Base-by-base conservation (phyloP, 2,113 vertebrate species). In the Recurvirostra avosetta region DNA sequence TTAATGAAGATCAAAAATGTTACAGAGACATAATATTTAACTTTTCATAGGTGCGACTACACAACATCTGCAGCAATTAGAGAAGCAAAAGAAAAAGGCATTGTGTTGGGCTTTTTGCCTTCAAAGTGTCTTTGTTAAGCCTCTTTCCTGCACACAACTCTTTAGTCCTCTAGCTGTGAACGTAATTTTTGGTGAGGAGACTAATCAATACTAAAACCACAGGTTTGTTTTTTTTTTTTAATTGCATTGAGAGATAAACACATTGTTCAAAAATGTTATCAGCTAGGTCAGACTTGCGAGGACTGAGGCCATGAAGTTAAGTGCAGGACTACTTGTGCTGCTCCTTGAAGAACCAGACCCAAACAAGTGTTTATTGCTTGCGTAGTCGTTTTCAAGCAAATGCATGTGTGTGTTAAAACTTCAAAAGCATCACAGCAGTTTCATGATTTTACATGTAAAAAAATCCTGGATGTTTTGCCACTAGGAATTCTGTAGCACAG, bases 1-100 rank as follows among this genome's bases (percentile, higher is more conserved):
- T 99, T 99, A 99, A 98, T 98, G 94, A 97, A 98, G 98, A 98
- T 99, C 98, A 99, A 98, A 99, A 98, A 97, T 95, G 62, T 97
- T 98, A 97, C 92, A 96, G 95, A 98, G 93, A 97, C 96, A 83
- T 93, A 97, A 96, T 97, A 98, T 98, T 98, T 98, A 98, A 95
- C 96, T 97, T 97, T 95, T 96, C 95, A 85, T 96, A 98, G 92
- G 94, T 96, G 93, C 40, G 25, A 88, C 96, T 86, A 45, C 58
- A 85, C 86, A 96, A 95, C 97, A 98, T 98, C 97, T 98, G 97
- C 96, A 76, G 88, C 95, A 96, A 96, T 97, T 96, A 97, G 81
- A 94, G 87, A 84, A 88, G 86, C 41, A 83, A 92, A 83, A 95
- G 72, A 88, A 96, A 96, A 95, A 87, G 90, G 80, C 59, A 93